Evolutionary conservation across 2,888 invertebrate genomes (phyloP), one percentile per base, ranked within the genome.

Genomic region (Cryptops parisi): DNA sequence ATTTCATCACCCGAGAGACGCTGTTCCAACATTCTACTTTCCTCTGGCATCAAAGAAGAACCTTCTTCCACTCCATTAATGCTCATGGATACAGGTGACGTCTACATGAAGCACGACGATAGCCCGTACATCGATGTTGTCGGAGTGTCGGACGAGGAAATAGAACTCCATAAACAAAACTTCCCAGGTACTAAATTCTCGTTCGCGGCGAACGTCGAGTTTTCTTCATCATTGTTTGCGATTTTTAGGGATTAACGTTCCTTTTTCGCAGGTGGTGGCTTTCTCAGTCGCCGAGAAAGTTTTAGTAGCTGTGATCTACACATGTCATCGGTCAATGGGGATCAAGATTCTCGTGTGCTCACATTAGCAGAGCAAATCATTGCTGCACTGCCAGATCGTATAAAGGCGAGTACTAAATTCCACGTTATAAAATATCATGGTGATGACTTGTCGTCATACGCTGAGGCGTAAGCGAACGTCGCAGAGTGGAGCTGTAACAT

Each of bases 281-380:
- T 58, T 24, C 56, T 58, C 15, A 58, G 58, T 52, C 59, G 61
- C 39, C 57, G 60, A 48, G 61, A 61, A 54, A 62, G 62, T 52
- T 60, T 60, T 58, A 60, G 60, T 46, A 62, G 60, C 38, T 61
- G 61, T 41, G 62, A 62, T 50, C 53, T 61, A 45, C 58, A 56
- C 49, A 43, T 55, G 12, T 47, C 56, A 59, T 59, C 54, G 58
- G 59, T 54, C 56, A 59, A 60, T 85, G 87, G 88, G 82, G 88
- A 88, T 70, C 87, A 88, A 74, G 87, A 89, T 76, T 86, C 83
- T 64, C 80, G 87, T 65, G 90, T 91, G 59, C 77, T 90, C 64
- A 91, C 90, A 53, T 74, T 97, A 66, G 96, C 96, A 52, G 93
- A 94, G 70, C 93, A 96, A 74, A 96, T 97, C 63, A 97, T 97